A percentile compares a stretch with the other conserved stretches of the same genome.
These are phyloP conservation scores for Mesopsocus fuscifrons DNA, from an alignment of 2,888 invertebrate species.

Conservation along the genomic window DNA sequence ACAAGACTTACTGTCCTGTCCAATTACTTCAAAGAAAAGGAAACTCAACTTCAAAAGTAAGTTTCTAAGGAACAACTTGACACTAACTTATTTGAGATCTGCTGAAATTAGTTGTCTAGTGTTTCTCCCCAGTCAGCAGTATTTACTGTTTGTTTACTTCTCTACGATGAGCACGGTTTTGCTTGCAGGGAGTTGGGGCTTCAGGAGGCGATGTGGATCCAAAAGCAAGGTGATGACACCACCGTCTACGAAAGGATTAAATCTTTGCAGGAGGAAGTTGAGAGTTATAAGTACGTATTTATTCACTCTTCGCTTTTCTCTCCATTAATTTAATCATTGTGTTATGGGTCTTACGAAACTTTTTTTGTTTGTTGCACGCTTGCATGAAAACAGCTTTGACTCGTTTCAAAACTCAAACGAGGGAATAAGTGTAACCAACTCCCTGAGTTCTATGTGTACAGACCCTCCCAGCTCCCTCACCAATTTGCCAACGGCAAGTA, in stretches of 20 bases:
- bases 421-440: not conserved
- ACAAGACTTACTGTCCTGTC: slow-evolving; percentile 72
- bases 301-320: slow-evolving; percentile 4
- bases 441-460: not conserved
- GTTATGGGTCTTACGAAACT: too few species aligned
- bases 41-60: slow-evolving; percentile 71
- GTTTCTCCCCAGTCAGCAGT: too few species aligned
- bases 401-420: not conserved
- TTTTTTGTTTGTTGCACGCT: not conserved
- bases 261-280: slow-evolving; percentile 57
- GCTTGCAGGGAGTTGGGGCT: slow-evolving; percentile 17
- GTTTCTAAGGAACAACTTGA: too few species aligned
- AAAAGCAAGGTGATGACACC: slow-evolving; percentile 63
- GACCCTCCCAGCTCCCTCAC: not conserved
- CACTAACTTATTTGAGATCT: too few species aligned
- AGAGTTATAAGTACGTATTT: slow-evolving; percentile 49
- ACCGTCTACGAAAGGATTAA: slow-evolving; percentile 63
- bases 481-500: too few species aligned
- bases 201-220: slow-evolving; percentile 53
- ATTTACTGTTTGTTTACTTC: too few species aligned
- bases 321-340: not conserved
- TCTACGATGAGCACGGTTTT: too few species aligned
- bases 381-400: not conserved
- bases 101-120: too few species aligned
- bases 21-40: slow-evolving; percentile 79